Base-by-base conservation (phyloP, 2,888 invertebrate genomes). In the Stictocephala bisonia region DNA sequence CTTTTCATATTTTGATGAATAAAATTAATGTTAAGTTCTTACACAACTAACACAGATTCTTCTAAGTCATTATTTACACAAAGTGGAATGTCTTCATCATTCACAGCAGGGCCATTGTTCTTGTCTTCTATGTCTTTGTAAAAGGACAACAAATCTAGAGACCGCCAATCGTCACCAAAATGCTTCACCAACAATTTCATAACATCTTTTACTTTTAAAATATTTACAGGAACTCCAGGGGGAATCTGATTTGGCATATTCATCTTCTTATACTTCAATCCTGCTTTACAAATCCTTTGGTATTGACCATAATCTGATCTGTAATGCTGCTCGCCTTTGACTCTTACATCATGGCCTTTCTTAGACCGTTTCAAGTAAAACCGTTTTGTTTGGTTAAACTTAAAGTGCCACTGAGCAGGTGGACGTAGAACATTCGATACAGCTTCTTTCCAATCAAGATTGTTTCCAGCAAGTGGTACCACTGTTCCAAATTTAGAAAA, bases 331-430 rank as follows among this genome's bases (percentile, higher is more conserved):
- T 64, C 64, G 4, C 64, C 64, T 40, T 64, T 64, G 24, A 40
- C 2, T 22, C 40, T 64, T 9, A 40, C 15, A 20, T 64, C 64
- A 64, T 40, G 35, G 3, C 64, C 64, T 11, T 64, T 35, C 15
- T 64, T 7, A 20, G 20, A 13, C 15, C 41, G 35, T 22, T 40
- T 48, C 9, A 48, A 15, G 15, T 18, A 64, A 64, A 64, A 64
- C 7, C 64, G 64, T 40, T 64, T 64, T 18, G 64, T 64, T 40
- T 35, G 35, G 11, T 64, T 64, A 40, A 64, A 64, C 24, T 64
- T 64, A 22, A 64, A 64, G 40, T 64, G 64, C 64, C 64, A 64
- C 20, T 64, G 41, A 22, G 20, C 64, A 20, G 64, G 64, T 40
- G 64, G 64, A 1, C 64, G 64, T 7, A 18, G 13, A 64, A 64